A percentile compares a stretch with the other conserved stretches of the same genome.
Evolutionary conservation across 2,113 vertebrate genomes (phyloP).

Genomic region (Coracopsis vasa): DNA sequence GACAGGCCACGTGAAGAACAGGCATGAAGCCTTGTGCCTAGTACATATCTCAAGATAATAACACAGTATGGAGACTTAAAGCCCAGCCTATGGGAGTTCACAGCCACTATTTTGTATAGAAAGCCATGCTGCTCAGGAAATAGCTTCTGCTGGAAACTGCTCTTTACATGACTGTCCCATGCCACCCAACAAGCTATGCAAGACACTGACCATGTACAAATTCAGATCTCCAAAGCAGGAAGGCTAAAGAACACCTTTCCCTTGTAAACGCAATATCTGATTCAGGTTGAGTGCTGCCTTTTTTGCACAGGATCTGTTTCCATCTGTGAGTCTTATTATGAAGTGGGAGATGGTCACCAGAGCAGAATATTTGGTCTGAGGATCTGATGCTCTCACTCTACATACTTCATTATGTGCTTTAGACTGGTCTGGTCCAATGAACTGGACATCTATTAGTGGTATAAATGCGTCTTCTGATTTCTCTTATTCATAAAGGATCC

Average conservation of each 20-base stretch:
- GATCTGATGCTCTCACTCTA: background rate
- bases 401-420: background rate
- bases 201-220: background rate
- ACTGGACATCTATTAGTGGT: no score
- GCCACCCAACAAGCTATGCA: background rate
- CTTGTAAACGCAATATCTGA: background rate
- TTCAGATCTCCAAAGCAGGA: background rate
- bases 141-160: background rate
- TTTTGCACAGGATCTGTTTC: background rate
- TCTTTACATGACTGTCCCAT: background rate
- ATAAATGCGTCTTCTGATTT: background rate
- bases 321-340: background rate
- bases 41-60: background rate
- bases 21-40: background rate
- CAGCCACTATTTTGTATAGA: background rate
- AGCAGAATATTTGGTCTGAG: background rate
- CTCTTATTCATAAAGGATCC: background rate
- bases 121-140: background rate
- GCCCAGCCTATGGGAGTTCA: background rate
- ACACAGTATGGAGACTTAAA: background rate
- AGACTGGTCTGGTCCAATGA: background rate
- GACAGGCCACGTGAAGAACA: background rate
- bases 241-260: background rate
- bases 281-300: background rate
- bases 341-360: background rate